Base-by-base conservation (phyloP, 30 jellyfish, hydroid and myxozoan species). In the Aurelia aurita region DNA sequence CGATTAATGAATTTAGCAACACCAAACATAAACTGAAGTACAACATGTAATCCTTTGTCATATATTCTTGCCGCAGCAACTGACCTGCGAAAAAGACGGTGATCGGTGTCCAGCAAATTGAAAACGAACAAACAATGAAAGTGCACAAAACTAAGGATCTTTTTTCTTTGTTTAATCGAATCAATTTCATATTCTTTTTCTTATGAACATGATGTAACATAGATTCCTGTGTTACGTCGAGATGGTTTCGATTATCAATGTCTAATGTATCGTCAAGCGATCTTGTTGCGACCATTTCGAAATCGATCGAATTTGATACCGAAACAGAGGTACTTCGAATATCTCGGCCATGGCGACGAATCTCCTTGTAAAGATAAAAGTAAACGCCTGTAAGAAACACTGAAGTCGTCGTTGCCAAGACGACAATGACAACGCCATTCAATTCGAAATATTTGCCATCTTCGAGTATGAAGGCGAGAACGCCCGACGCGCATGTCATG, bases 41-140 rank as follows among this genome's bases (percentile, higher is more conserved):
- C 47, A 74, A 69, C 89, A 86, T 66, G 60, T 28, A 53, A 55
- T 86, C 95, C 18, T 58, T 51, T 69, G 83, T 32, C 45, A 86
- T 34, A 43, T 74, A 58, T 35, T 73, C 79, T 1, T 13, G 46
- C n/a, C 67, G 64, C 6, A 86, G 32, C 20, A 86, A 31, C 61
- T 7, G 25, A 1, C 95, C 95, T 29, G 84, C 85, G 74, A 74
- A 74, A 46, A 73, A 86, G 8, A 65, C 62, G 35, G 89, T 74
- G 65, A 86, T 81, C 2, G 95, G 95, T 5, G 63, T 47, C 95
- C 95, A 86, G 35, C 95, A 86, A 34, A 86, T 53, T 15, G 77
- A 73, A 44, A 86, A 86, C 32, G 87, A 70, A 28, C 72, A n/a
- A 19, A 86, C 95, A 53, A 86, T 75, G 47, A 68, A 63, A 21